These are phyloP conservation scores for Pygoscelis adeliae DNA, from an alignment of 2,113 vertebrate genomes.

Conservation along the genomic window DNA sequence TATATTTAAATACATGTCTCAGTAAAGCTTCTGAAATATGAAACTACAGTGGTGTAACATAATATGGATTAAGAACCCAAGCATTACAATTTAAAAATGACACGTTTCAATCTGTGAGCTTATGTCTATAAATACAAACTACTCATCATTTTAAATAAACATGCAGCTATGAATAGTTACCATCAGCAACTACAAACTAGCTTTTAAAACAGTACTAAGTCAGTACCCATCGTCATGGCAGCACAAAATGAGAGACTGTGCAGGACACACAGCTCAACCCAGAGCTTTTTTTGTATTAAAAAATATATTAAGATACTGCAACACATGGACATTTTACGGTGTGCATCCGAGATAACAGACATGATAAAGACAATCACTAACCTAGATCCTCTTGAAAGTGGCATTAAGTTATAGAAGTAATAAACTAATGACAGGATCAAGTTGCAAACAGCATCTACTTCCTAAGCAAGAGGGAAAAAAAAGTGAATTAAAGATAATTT, in stretches of 20 bases:
- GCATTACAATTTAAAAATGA: not conserved
- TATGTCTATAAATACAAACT: not conserved
- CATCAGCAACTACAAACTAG: not conserved
- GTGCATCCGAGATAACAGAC: not conserved
- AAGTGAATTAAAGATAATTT: not conserved
- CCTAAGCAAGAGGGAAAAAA: constrained; percentile 74
- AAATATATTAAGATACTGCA: not conserved
- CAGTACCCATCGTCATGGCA: not conserved
- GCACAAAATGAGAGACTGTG: not conserved
- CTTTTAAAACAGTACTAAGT: not conserved
- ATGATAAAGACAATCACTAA: constrained; percentile 61
- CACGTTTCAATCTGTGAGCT: not conserved
- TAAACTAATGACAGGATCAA: constrained; percentile 95
- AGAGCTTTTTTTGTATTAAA: not conserved
- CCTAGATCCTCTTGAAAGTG: constrained; percentile 96
- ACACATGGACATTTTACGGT: not conserved
- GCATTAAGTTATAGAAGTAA: constrained; percentile 99
- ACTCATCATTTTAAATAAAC: not conserved
- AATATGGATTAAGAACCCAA: not conserved
- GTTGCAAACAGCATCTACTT: constrained; percentile 94
- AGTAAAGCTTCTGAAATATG: not conserved
- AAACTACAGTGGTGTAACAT: not conserved
- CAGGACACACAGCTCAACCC: not conserved
- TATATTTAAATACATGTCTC: not conserved
- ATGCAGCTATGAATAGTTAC: not conserved